phyloP scores from a whole-genome alignment of 1,140 invertebrate genomes.

The Pentalonia nigronervosa region DNA sequence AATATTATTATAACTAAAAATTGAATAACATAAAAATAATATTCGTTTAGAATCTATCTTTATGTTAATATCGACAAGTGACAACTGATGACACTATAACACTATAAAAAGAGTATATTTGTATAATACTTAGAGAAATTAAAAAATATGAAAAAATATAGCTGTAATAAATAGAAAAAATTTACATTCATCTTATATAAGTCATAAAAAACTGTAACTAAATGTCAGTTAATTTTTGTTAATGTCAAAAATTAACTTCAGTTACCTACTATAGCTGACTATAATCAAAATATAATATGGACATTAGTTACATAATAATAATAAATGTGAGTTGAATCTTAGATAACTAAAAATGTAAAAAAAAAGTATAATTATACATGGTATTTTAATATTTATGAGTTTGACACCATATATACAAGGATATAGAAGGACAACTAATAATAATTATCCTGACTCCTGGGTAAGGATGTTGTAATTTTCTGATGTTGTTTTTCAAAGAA shows the following conservation, averaged over 20 bases:
- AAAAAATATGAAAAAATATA: not conserved
- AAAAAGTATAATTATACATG: not conserved
- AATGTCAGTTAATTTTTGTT: not conserved
- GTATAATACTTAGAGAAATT: too few species aligned
- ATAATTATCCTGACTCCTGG: too few species aligned
- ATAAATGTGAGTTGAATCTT: not conserved
- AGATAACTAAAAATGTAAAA: not conserved
- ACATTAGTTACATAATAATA: not conserved
- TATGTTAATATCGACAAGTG: too few species aligned
- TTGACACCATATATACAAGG: not conserved
- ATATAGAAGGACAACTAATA: too few species aligned
- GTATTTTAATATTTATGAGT: not conserved
- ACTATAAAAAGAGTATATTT: too few species aligned
- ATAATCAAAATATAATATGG: too few species aligned
- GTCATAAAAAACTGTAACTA: not conserved
- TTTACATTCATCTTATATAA: not conserved
- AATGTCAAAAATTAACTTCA: not conserved
- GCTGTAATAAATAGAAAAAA: not conserved
- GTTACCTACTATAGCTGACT: not conserved
- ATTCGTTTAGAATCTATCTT: not conserved
- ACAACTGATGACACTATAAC: too few species aligned
- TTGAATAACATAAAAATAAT: not conserved
- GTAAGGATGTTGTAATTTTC: not conserved
- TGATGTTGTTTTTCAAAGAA: not conserved
- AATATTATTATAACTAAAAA: not conserved